phyloP scores from a whole-genome alignment of 2,888 invertebrate species.

The Notodonta ziczac region DNA sequence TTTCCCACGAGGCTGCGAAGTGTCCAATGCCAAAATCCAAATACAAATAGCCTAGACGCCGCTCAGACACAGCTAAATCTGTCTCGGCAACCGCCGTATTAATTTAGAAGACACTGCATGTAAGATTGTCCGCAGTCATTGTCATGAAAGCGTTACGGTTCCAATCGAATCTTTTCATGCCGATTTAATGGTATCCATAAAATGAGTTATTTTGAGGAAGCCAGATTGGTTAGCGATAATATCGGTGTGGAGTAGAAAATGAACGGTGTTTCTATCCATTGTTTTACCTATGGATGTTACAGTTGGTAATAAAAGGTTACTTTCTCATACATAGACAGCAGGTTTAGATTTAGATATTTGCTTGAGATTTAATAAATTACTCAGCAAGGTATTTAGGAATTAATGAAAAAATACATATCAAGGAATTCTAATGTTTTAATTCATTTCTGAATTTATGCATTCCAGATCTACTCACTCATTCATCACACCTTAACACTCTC shows the following conservation, averaged over 20 bases:
- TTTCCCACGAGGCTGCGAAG: conserved; percentile 82
- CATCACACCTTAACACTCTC: neutral
- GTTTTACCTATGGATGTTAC: too few species aligned
- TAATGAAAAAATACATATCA: too few species aligned
- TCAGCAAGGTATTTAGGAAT: too few species aligned
- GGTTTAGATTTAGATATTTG: too few species aligned
- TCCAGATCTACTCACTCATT: neutral
- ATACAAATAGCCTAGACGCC: conserved; percentile 82
- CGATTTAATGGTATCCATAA: conserved; percentile 38
- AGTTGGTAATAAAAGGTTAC: too few species aligned
- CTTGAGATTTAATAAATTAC: too few species aligned
- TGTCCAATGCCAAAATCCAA: conserved; percentile 81
- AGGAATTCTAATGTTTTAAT: too few species aligned
- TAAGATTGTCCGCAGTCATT: conserved; percentile 49
- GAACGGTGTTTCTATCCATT: neutral
- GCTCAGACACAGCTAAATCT: conserved; percentile 80
- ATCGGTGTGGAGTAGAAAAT: neutral
- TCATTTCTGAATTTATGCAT: too few species aligned
- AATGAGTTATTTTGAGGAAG: conserved; percentile 27
- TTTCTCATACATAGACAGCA: too few species aligned
- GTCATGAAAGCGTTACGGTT: conserved; percentile 51
- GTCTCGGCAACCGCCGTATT: conserved; percentile 67
- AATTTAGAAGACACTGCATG: conserved; percentile 56
- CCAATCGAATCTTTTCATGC: conserved; percentile 46
- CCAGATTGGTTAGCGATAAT: conserved; percentile 14